Percentiles rank a stretch among this genome's conserved stretches.
Evolutionary conservation across 2,888 invertebrate genomes (phyloP).

Genomic region (Hesperia comma): DNA sequence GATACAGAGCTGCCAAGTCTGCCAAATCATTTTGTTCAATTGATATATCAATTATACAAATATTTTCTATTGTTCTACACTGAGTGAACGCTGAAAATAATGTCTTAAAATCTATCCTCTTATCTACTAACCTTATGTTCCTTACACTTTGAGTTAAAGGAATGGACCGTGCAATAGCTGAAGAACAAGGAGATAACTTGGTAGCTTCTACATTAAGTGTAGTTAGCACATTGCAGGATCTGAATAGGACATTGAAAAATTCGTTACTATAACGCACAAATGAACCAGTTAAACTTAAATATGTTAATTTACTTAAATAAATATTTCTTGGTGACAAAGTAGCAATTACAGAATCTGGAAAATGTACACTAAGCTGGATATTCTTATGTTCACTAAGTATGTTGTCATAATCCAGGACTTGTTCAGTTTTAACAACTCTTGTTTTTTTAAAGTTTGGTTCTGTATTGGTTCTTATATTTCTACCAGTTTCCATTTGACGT

Average conservation of each 20-base stretch:
- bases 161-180: slow-evolving; percentile 54
- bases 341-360: slow-evolving; percentile 50
- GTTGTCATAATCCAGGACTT: slow-evolving; percentile 60
- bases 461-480: slow-evolving; percentile 30
- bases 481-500: slow-evolving; percentile 38
- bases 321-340: slow-evolving; percentile 50
- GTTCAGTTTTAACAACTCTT: slow-evolving; percentile 48
- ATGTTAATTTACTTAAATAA: slow-evolving; percentile 67
- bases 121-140: slow-evolving; percentile 64
- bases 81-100: slow-evolving; percentile 60
- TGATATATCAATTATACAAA: slow-evolving; percentile 56
- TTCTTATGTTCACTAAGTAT: slow-evolving; percentile 53
- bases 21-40: slow-evolving; percentile 49
- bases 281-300: slow-evolving; percentile 60
- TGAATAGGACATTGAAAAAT: slow-evolving; percentile 67
- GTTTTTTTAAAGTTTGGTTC: slow-evolving; percentile 48
- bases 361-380: slow-evolving; percentile 55
- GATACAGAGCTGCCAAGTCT: slow-evolving; percentile 56
- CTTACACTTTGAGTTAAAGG: slow-evolving; percentile 57
- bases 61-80: slow-evolving; percentile 65
- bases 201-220: slow-evolving; percentile 61
- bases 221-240: slow-evolving; percentile 56
- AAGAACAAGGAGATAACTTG: slow-evolving; percentile 49
- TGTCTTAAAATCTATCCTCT: slow-evolving; percentile 56
- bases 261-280: slow-evolving; percentile 53